Evolutionary conservation across 2,888 invertebrate species (phyloP), one percentile per base, ranked within the genome.

Genomic region (Orgyia antiqua): DNA sequence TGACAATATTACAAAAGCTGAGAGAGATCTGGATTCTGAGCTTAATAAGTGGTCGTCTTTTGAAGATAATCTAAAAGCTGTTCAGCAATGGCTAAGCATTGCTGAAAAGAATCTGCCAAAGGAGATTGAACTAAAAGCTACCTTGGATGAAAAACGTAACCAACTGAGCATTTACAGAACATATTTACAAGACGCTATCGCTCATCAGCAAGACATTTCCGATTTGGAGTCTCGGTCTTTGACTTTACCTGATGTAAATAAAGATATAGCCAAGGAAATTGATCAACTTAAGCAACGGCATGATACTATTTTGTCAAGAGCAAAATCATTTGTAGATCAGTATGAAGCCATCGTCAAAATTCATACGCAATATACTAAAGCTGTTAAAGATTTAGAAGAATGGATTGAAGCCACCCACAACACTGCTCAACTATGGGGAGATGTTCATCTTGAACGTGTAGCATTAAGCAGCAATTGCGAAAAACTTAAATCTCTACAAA

Each of bases 291-390:
- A 89, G 1, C 88, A 92, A 32, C 92, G 94, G 47, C 95, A 95
- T 63, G 89, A 89, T 5, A 88, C 89, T 27, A 80, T 95, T 33
- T 79, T 93, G 20, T 89, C 90, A 36, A 88, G 92, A 51, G 91
- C 92, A 0, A 92, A 94, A 59, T 87, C 88, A 7, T 95, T 92
- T 56, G 94, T 96, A 0, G 94, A 94, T 58, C 90, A 90, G 42
- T 96, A 96, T 62, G 96, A 97, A 78, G 92, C 89, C 0, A 94
- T 96, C 54, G 96, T 96, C 0, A 93, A 92, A 59, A 93, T 94
- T 52, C 97, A 97, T 68, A 95, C 96, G 55, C 93, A 94, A 49
- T 96, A 95, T 64, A 93, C 92, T 42, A 95, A 94, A 72, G 93
- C 94, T 10, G 93, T 95, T 0, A 91, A 93, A 79, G 95, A 96